These are phyloP conservation scores for Dolichopus griseipennis DNA, from an alignment of 2,888 invertebrate species.

Conservation along the genomic window DNA sequence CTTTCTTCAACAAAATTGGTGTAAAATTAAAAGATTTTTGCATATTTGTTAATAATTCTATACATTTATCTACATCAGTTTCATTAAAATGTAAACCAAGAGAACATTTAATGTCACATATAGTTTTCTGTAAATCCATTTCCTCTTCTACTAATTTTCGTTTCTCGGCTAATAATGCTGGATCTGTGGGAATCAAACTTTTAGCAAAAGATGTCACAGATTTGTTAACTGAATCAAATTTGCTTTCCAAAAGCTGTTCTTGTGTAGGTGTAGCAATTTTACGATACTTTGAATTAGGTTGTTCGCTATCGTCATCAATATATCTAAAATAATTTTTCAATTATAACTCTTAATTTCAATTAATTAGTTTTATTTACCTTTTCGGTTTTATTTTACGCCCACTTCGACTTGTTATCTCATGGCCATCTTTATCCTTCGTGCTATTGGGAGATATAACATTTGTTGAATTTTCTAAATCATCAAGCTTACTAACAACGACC, in stretches of 20 bases:
- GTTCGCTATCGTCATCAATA: conserved; percentile 30
- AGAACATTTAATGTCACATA: conserved; percentile 52
- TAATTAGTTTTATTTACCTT: conserved; percentile 34
- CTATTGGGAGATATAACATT: background rate
- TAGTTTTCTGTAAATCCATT: background rate
- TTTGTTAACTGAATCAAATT: background rate
- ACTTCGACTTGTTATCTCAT: conserved; percentile 55
- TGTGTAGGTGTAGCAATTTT: conserved; percentile 30
- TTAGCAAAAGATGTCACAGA: background rate
- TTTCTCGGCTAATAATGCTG: background rate
- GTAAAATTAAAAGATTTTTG: conserved; percentile 43
- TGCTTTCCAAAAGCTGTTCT: conserved; percentile 24
- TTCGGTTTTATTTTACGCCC: conserved; percentile 68
- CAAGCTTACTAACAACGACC: background rate
- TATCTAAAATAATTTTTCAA: conserved; percentile 24
- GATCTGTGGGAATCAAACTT: background rate
- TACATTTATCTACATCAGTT: conserved; percentile 63
- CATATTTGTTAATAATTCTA: conserved; percentile 58
- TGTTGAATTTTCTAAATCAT: background rate
- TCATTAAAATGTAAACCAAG: conserved; percentile 45
- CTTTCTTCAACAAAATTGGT: conserved; percentile 70
- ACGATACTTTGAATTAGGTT: conserved; percentile 30
- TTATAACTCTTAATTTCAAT: background rate
- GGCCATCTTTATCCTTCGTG: conserved; percentile 9
- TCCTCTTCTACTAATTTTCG: background rate